Percentiles rank a stretch among this genome's conserved stretches.
These are phyloP conservation scores for Trypoxylus dichotomus DNA, from an alignment of 1,140 invertebrate species.

Conservation along the genomic window DNA sequence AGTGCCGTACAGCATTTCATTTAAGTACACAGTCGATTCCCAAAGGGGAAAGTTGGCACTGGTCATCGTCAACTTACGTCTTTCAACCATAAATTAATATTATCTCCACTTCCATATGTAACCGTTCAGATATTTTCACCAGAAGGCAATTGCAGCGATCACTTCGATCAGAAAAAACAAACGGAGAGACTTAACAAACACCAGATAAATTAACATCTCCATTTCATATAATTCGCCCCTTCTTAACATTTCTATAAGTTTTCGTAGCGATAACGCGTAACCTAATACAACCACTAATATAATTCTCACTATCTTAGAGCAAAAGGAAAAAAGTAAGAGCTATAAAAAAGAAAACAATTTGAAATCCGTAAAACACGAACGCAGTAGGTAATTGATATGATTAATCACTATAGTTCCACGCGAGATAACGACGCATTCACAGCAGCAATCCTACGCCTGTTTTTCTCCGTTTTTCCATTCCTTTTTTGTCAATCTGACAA, in stretches of 20 bases:
- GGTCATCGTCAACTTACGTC: no score
- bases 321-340: no score
- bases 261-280: not conserved
- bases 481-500: slow-evolving; percentile 1
- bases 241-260: not conserved
- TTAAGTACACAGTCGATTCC: no score
- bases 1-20: no score
- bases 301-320: not conserved
- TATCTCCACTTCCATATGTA: no score
- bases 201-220: not conserved
- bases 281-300: not conserved
- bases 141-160: not conserved
- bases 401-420: not conserved
- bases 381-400: slow-evolving; percentile 6
- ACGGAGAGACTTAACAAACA: not conserved
- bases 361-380: not conserved
- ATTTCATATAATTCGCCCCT: not conserved
- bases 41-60: no score
- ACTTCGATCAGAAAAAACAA: not conserved
- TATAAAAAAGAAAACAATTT: not conserved
- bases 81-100: no score
- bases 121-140: not conserved
- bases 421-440: not conserved
- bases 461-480: not conserved
- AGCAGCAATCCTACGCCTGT: not conserved